Evolutionary conservation across 2,888 invertebrate genomes (phyloP).

Genomic region (Trachelus iudaicus): DNA sequence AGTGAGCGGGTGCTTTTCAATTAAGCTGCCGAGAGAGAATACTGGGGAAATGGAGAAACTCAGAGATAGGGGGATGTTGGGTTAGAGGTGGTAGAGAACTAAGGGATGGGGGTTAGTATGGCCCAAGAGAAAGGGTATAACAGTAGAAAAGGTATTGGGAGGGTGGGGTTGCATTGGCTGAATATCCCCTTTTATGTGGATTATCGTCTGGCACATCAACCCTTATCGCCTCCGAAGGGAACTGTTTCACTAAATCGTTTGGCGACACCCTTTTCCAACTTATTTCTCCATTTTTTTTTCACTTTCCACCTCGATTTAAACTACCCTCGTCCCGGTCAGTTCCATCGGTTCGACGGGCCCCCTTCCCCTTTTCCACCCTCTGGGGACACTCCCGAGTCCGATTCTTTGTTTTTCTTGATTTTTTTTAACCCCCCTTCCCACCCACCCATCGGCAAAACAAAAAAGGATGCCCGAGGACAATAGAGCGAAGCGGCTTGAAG

Average conservation of each 20-base stretch:
- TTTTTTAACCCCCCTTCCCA: background rate
- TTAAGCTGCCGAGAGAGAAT: constrained; percentile 14
- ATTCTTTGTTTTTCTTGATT: background rate
- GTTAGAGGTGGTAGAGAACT: constrained; percentile 5
- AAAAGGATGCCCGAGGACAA: background rate
- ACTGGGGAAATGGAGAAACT: constrained; percentile 10
- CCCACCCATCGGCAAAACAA: background rate
- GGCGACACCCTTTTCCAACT: constrained; percentile 44
- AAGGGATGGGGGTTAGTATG: constrained; percentile 10
- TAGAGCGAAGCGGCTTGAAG: background rate
- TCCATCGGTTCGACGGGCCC: background rate
- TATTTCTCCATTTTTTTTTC: constrained; percentile 31
- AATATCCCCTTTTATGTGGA: constrained; percentile 11
- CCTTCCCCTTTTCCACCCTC: constrained; percentile 27
- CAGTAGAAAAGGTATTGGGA: constrained; percentile 25
- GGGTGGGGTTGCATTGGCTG: constrained; percentile 13
- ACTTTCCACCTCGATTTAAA: constrained; percentile 48
- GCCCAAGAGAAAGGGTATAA: constrained; percentile 15
- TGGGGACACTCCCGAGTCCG: background rate
- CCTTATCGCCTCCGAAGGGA: constrained; percentile 57
- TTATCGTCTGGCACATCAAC: constrained; percentile 37
- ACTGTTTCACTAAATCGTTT: constrained; percentile 58
- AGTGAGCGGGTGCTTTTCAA: constrained; percentile 1
- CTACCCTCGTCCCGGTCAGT: constrained; percentile 28
- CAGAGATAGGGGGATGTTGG: constrained; percentile 8